Evolutionary conservation across 2,113 vertebrate species (phyloP).

Genomic region (Chamaetylas fuelleborni): DNA sequence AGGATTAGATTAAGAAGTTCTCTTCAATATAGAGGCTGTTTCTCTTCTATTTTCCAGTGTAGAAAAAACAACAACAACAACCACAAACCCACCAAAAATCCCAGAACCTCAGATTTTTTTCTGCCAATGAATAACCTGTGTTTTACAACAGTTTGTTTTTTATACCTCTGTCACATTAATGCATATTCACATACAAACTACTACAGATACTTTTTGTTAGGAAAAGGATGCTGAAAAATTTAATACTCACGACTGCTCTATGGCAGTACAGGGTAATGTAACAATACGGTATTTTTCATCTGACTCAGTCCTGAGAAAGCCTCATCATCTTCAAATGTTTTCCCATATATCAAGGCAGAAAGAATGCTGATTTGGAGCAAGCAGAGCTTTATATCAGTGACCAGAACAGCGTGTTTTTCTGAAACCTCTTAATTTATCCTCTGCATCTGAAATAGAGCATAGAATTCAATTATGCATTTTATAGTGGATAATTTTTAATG

Average conservation of each 20-base stretch:
- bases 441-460: background rate
- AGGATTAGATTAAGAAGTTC: background rate
- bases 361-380: background rate
- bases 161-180: background rate
- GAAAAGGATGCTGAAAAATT: background rate
- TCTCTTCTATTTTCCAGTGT: background rate
- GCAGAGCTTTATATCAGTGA: background rate
- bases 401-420: background rate
- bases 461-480: background rate
- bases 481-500: background rate
- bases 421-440: background rate
- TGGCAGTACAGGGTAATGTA: background rate
- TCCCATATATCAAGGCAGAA: background rate
- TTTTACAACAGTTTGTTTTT: background rate
- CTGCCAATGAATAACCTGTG: background rate
- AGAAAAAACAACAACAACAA: no score
- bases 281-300: background rate
- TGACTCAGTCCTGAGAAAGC: background rate
- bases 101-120: background rate
- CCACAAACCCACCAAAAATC: background rate
- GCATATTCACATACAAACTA: background rate
- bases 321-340: background rate
- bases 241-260: rapidly evolving
- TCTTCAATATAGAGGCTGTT: background rate
- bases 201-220: background rate